Base-by-base conservation (phyloP, 2,797 vertebrate species). In the Gymnoscopelus braueri region DNA sequence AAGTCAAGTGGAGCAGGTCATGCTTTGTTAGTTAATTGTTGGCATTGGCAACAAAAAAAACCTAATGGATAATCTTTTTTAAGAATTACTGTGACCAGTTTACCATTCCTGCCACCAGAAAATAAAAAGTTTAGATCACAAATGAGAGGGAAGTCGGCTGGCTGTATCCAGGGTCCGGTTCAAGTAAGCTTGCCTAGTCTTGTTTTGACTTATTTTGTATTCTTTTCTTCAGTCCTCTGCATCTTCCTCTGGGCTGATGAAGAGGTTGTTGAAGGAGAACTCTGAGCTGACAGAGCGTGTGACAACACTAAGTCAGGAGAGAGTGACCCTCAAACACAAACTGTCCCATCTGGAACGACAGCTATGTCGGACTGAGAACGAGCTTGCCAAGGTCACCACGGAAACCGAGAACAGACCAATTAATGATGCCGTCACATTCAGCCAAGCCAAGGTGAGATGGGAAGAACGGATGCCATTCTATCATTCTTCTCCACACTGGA, bases 201-300 rank as follows among this genome's bases (percentile, higher is more conserved):
- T 3, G 39, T 44, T 44, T 44, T 44, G 39, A 44, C 39, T 35
- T 35, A 44, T 44, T 9, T 44, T 44, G 39, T 44, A 10, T 61
- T 53, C 67, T 12, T 63, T 47, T 0, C 15, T 57, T 32, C 50
- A 90, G 87, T 68, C 80, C 26, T 35, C 13, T 2, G 56, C 49
- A 0, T 52, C 72, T 0, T 88, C 89, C 56, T 61, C 88, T n/a
- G 79, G 60, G 64, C 72, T 94, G 15, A 61, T 94, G 74, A 94
- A 95, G 10, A 88, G 72, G 2, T 51, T 96, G 67, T 55, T 94
- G 68, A 93, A 81, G 75, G 94, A 96, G 86, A 96, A 96, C 39
- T 86, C 90, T 0, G 91, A 94, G 9, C 88, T 97, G 50, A 88
- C 87, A 0, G 87, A 86, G 44, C 90, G 89, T 0, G 65, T 96